phyloP scores from a whole-genome alignment of 2,888 invertebrate species.

The Euplexia lucipara region DNA sequence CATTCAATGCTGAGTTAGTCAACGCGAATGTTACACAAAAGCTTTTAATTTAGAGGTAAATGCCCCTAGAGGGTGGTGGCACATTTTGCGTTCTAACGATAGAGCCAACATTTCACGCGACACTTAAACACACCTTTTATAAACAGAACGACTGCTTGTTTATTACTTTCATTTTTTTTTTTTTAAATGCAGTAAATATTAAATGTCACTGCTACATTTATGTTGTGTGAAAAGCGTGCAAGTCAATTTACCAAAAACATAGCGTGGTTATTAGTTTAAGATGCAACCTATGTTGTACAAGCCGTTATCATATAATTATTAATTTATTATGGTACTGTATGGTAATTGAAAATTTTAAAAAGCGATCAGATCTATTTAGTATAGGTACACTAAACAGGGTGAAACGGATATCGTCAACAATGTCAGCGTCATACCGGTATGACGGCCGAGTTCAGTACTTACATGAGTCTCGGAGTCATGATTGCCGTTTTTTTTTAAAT shows the following conservation, averaged over 20 bases:
- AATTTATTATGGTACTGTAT: too few relatives aligned
- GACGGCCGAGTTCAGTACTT: too few relatives aligned
- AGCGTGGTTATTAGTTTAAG: neutral
- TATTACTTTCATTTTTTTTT: conserved; percentile 20
- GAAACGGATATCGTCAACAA: too few relatives aligned
- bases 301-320: too few relatives aligned
- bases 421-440: too few relatives aligned
- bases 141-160: conserved; percentile 39
- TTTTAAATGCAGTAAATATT: conserved; percentile 7
- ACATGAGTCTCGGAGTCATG: too few relatives aligned
- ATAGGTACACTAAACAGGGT: too few relatives aligned
- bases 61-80: conserved; percentile 61
- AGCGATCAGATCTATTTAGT: too few relatives aligned
- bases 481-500: too few relatives aligned
- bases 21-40: conserved; percentile 64
- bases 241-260: neutral
- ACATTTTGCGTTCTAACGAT: conserved; percentile 55
- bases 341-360: too few relatives aligned
- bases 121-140: conserved; percentile 51
- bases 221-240: neutral
- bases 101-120: conserved; percentile 47
- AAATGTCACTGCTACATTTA: conserved; percentile 17
- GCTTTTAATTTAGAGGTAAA: conserved; percentile 69
- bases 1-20: conserved; percentile 61
- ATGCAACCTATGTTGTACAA: neutral